Evolutionary conservation across 2,113 vertebrate genomes (phyloP).

Genomic region (Podarcis raffonei): DNA sequence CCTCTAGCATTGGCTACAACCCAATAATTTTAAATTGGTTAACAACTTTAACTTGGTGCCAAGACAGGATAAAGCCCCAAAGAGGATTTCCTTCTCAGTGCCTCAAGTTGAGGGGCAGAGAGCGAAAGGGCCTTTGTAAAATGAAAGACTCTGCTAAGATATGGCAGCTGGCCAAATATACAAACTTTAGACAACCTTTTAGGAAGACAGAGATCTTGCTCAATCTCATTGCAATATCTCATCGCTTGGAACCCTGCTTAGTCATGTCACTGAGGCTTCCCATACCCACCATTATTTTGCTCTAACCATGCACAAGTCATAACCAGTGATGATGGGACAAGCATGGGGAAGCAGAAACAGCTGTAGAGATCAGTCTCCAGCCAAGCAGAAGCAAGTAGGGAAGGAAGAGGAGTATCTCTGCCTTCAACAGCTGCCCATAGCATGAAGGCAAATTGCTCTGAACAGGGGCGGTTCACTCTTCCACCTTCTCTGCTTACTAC

Average conservation of each 20-base stretch:
- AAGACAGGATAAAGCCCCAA: background rate
- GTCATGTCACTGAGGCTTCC: too few relatives aligned
- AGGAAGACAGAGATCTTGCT: background rate
- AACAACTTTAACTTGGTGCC: background rate
- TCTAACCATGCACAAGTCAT: background rate
- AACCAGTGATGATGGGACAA: constrained; percentile 58
- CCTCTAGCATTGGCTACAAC: too few relatives aligned
- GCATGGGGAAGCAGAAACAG: constrained; percentile 60
- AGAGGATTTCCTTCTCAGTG: background rate
- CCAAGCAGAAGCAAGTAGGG: background rate
- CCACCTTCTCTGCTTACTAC: background rate
- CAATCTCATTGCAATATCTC: background rate
- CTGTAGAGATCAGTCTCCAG: too few relatives aligned
- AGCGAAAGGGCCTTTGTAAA: background rate
- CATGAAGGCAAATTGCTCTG: background rate
- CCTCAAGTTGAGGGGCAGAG: background rate
- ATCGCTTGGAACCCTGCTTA: background rate
- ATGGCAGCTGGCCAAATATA: background rate
- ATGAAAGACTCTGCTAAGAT: background rate
- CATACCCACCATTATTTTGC: too few relatives aligned
- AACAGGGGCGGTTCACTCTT: background rate
- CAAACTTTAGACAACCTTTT: background rate
- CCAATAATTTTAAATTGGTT: too few relatives aligned
- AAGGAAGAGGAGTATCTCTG: background rate
- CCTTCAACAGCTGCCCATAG: background rate